These are phyloP conservation scores for Indicator indicator DNA, from an alignment of 2,113 vertebrate genomes.

Conservation along the genomic window DNA sequence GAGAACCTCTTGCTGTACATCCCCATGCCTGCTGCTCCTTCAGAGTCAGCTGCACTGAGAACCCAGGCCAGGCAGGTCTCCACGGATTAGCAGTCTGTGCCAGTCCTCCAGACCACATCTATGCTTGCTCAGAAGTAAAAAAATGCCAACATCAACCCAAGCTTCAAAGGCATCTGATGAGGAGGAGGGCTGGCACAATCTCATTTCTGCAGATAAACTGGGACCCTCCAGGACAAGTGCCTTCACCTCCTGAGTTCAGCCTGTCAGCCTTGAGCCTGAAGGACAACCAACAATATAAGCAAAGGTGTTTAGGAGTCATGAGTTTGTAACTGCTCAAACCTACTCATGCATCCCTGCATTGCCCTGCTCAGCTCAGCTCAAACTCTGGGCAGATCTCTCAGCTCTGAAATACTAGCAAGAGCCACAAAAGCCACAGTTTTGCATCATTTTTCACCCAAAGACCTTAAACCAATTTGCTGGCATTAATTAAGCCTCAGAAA, in stretches of 20 bases:
- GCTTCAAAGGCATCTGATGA: neutral
- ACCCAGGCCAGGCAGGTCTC: neutral
- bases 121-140: neutral
- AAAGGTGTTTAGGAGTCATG: neutral
- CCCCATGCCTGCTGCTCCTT: neutral
- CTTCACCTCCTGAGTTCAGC: neutral
- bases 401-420: neutral
- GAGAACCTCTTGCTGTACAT: neutral
- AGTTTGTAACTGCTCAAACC: neutral
- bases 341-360: neutral
- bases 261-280: neutral
- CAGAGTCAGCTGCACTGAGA: fast-evolving
- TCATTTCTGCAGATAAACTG: neutral
- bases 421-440: neutral
- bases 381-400: neutral
- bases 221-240: neutral
- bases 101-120: neutral
- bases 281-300: neutral
- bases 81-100: neutral
- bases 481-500: constrained; percentile 4
- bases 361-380: neutral
- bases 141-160: neutral
- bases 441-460: neutral
- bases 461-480: neutral
- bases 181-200: neutral